phyloP scores from a whole-genome alignment of 2,888 invertebrate species.

The Leucophora obtusa region DNA sequence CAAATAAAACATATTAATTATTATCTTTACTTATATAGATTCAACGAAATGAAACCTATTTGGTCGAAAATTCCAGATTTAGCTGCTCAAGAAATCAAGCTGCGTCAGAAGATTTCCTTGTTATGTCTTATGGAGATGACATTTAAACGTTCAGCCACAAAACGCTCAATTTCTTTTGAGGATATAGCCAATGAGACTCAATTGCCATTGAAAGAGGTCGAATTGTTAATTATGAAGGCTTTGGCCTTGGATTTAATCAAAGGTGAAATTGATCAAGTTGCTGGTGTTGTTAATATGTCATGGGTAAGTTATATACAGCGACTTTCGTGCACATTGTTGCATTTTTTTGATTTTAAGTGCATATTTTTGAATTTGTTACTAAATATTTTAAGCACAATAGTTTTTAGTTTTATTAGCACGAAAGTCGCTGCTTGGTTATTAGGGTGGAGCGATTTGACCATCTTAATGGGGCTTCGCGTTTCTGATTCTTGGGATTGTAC shows the following conservation, averaged over 20 bases:
- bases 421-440: too few species aligned
- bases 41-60: constrained; percentile 83
- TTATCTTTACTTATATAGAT: constrained; percentile 75
- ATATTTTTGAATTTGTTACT: too few species aligned
- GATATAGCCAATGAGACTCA: constrained; percentile 94
- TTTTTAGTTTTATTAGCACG: too few species aligned
- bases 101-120: constrained; percentile 95
- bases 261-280: constrained; percentile 96
- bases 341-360: too few species aligned
- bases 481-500: too few species aligned
- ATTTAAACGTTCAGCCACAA: constrained; percentile 93
- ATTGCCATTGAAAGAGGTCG: constrained; percentile 91
- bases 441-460: too few species aligned
- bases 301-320: constrained; percentile 80
- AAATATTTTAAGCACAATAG: too few species aligned
- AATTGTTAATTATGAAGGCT: constrained; percentile 98
- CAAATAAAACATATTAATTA: not conserved
- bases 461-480: too few species aligned
- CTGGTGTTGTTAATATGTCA: constrained; percentile 83
- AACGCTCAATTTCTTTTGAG: constrained; percentile 90
- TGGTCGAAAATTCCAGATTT: constrained; percentile 92
- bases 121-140: constrained; percentile 99
- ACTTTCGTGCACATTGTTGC: too few species aligned
- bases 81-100: constrained; percentile 86
- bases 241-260: constrained; percentile 94